Base-by-base conservation (phyloP, 2,797 vertebrate genomes). In the Ceyx erithaca region DNA sequence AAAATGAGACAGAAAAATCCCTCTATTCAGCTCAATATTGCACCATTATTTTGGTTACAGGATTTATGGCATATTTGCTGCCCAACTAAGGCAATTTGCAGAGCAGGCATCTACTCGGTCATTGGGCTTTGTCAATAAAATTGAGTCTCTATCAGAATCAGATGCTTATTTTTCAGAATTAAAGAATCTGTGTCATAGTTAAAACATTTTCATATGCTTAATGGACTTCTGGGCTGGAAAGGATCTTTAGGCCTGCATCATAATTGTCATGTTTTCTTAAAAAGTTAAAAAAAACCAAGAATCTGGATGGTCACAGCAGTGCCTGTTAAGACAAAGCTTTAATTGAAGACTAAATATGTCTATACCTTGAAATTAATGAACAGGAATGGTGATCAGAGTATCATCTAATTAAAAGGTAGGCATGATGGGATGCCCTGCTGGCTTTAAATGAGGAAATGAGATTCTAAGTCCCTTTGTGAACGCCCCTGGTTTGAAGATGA, bases 321-420 rank as follows among this genome's bases (percentile, higher is more conserved):
- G 61, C 11, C 61, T 41, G 3, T 31, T 28, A 82, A 31, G 8
- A 64, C 1, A 2, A 76, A 80, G 33, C 21, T 87, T 77, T 52
- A 33, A 51, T 16, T 75, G 40, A 76, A 92, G 59, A 12, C 25
- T 48, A 73, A 91, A 87, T 54, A 55, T 28, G 63, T 66, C 45
- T 66, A 35, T 52, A 35, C 90, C 73, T 71, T 88, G 80, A 92
- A 89, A 91, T 1, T 96, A 93, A 92, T 66, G 67, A 92, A 94
- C 68, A 73, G 85, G 66, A 94, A 94, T 12, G 62, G 85, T 86
- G 80, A 96, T 86, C 71, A 91, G 95, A 95, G 78, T 70, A 94
- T 76, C 80, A 94, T 58, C 85, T 96, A 90, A 96, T 93, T 95
- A 95, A 91, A 94, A 97, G 68, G 85, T 61, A 89, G 85, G 67